Percentiles rank a stretch among this genome's conserved stretches.
Conservation (phyloP, 1,140 invertebrate genomes). For the Penaeus chinensis region DNA sequence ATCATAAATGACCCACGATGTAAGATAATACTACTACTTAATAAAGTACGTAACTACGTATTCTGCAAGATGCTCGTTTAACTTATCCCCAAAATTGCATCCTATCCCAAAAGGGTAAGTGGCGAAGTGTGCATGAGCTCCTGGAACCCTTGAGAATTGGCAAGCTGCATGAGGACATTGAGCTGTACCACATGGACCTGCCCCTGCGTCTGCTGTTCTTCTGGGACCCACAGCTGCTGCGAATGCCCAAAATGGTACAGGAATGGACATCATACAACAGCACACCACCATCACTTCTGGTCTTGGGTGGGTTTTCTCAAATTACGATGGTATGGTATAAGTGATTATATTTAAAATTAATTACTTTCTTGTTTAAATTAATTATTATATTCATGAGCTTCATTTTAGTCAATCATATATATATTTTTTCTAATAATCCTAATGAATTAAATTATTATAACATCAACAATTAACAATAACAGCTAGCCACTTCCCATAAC, state of each 20-base stretch:
- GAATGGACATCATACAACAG: conserved; percentile 20
- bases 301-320: conserved; percentile 28
- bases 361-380: no score
- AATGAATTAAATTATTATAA: not conserved
- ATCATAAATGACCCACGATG: no score
- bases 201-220: conserved; percentile 28
- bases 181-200: conserved; percentile 35
- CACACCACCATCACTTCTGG: conserved; percentile 5
- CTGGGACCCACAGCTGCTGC: conserved; percentile 36
- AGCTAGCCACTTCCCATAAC: not conserved
- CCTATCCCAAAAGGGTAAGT: conserved; percentile 21
- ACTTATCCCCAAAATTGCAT: not conserved
- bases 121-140: conserved; percentile 46
- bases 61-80: not conserved
- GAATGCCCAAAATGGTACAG: conserved; percentile 22
- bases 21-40: no score
- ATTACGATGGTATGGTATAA: not conserved
- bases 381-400: no score
- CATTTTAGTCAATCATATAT: no score
- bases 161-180: conserved; percentile 45
- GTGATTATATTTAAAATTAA: no score
- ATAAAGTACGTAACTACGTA: no score
- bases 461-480: no score
- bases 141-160: conserved; percentile 36
- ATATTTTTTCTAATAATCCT: no score